Base-by-base conservation (phyloP, 2,888 invertebrate genomes). In the Emesis russula region DNA sequence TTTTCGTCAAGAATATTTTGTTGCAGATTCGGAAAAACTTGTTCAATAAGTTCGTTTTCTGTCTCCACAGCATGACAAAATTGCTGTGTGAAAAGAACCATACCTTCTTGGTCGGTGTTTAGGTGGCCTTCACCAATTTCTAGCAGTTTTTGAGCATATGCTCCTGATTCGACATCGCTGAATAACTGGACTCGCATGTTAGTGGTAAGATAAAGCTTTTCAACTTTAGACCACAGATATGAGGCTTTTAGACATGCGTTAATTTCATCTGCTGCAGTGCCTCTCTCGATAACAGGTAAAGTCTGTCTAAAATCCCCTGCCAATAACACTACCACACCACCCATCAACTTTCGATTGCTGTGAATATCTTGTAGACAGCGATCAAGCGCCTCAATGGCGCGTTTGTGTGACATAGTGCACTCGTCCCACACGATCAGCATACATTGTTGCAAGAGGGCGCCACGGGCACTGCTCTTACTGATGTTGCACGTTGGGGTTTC, bases 211-310 rank as follows among this genome's bases (percentile, higher is more conserved):
- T 73, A 11, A 70, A 68, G 18, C 25, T 38, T 73, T 70, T 90
- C 75, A 68, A 94, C 90, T 0, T 88, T 82, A 9, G 71, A 48
- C 89, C 73, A 73, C 18, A 73, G 77, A 13, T 4, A 3, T 71
- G 93, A 94, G 15, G 90, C 88, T 83, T 94, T 93, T 38, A 94
- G 71, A 86, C 92, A 93, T 0, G 94, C 92, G 68, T 93, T 93
- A 68, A 92, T 89, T 75, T 25, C 93, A 85, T 95, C 94, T 85
- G 88, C 92, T 6, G 88, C 48, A 0, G 92, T 93, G 41, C 82
- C 90, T 53, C 82, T 88, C 2, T 68, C 33, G 18, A 85, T 87
- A 1, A 93, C 25, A 25, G 25, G 25, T 25, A 25, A 25, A 25
- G 25, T 25, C 25, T 25, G 25, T 25, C 25, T 25, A 25, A 25